Conservation (phyloP, 1,140 invertebrate genomes). For the Caerostris darwini region DNA sequence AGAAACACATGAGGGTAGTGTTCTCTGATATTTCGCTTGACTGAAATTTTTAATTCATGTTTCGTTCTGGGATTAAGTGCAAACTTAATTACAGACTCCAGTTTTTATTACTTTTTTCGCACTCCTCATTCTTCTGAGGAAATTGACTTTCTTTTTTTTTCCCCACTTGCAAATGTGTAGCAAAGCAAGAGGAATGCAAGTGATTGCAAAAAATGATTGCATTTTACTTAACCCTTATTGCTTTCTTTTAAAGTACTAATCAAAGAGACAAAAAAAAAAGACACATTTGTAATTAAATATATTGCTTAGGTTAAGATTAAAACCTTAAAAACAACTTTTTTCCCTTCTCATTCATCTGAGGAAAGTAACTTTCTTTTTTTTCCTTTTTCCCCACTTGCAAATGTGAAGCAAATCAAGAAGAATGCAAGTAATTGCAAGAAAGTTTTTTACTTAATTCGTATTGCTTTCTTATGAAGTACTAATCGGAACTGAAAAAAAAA, state of each 20-base stretch:
- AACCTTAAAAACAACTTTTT: background rate
- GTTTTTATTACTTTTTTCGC: background rate
- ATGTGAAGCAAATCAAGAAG: background rate
- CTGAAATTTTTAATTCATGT: background rate
- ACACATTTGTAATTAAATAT: no score
- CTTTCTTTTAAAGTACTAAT: no score
- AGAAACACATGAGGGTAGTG: background rate
- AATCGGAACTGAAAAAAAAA: no score
- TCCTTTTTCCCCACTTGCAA: background rate
- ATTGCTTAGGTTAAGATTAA: background rate
- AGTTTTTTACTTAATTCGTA: background rate
- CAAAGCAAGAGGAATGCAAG: background rate
- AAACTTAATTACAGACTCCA: background rate
- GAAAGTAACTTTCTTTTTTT: background rate
- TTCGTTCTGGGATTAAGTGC: background rate
- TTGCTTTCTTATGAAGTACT: no score
- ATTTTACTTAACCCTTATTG: background rate
- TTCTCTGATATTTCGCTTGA: background rate
- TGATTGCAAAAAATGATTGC: background rate
- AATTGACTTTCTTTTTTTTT: background rate
- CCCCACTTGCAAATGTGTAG: background rate
- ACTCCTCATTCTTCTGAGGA: background rate
- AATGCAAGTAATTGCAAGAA: background rate
- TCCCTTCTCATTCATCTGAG: background rate
- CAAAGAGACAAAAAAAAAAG: no score